Percentiles rank a stretch among this genome's conserved stretches.
These are phyloP conservation scores for Ceratotherium simum DNA, from an alignment of 2,113 vertebrate genomes.

Conservation along the genomic window DNA sequence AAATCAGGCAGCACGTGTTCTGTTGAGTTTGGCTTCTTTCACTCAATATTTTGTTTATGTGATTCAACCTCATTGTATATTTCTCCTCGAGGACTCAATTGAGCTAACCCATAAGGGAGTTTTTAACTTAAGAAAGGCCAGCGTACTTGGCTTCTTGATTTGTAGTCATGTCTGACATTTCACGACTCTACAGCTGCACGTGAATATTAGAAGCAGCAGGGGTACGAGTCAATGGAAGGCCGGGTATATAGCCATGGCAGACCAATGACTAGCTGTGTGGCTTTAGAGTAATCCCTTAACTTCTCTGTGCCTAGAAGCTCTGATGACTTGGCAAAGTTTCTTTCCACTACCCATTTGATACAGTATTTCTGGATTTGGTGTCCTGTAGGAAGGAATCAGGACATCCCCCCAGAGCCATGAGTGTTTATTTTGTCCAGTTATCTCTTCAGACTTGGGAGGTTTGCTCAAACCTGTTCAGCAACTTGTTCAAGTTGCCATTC, in stretches of 20 bases:
- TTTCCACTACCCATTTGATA: accelerated
- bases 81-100: neutral
- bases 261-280: too few relatives aligned
- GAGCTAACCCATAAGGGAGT: accelerated
- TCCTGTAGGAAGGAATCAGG: neutral
- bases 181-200: neutral
- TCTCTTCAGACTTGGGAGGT: neutral
- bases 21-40: neutral
- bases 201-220: neutral
- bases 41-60: too few relatives aligned
- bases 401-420: accelerated
- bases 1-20: accelerated
- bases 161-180: neutral
- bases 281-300: neutral
- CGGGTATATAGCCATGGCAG: accelerated
- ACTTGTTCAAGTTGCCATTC: neutral
- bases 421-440: neutral
- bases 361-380: neutral
- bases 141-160: neutral
- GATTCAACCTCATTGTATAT: accelerated
- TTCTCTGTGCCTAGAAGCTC: neutral
- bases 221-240: accelerated
- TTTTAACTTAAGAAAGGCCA: neutral
- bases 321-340: neutral
- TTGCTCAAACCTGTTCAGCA: neutral